A percentile compares a stretch with the other conserved stretches of the same genome.
These are phyloP conservation scores for Halcyon leucocephala DNA, from an alignment of 2,797 vertebrate species.

Conservation along the genomic window DNA sequence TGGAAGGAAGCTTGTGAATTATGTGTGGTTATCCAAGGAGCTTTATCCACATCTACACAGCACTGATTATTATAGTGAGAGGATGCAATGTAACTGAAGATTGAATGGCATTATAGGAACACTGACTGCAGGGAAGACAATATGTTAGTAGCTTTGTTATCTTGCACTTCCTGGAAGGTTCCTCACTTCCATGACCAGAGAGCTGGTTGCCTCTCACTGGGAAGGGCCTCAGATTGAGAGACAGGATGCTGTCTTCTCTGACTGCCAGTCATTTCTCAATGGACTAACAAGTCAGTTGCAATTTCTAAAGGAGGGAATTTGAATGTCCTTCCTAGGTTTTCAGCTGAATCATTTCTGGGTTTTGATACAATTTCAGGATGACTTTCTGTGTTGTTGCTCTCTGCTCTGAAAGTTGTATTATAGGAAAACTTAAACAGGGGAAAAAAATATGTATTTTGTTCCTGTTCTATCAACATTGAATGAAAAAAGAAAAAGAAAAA, in stretches of 20 bases:
- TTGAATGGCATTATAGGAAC: neutral
- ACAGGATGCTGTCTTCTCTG: neutral
- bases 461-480: neutral
- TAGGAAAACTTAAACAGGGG: neutral
- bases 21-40: neutral
- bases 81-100: neutral
- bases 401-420: conserved; percentile 2
- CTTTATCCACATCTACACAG: neutral
- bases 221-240: neutral
- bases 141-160: neutral
- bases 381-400: conserved; percentile 17
- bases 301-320: conserved; percentile 14
- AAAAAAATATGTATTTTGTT: conserved; percentile 13
- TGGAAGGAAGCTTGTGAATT: neutral
- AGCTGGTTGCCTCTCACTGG: neutral
- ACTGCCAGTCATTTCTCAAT: conserved; percentile 14
- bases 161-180: neutral
- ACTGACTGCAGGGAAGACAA: neutral
- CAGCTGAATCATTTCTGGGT: conserved; percentile 24
- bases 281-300: neutral
- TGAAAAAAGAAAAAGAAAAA: neutral
- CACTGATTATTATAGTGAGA: neutral
- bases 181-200: neutral
- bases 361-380: conserved; percentile 19
- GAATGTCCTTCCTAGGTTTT: conserved; percentile 34